Base-by-base conservation (phyloP, 2,888 invertebrate genomes). In the Monochamus alternatus region DNA sequence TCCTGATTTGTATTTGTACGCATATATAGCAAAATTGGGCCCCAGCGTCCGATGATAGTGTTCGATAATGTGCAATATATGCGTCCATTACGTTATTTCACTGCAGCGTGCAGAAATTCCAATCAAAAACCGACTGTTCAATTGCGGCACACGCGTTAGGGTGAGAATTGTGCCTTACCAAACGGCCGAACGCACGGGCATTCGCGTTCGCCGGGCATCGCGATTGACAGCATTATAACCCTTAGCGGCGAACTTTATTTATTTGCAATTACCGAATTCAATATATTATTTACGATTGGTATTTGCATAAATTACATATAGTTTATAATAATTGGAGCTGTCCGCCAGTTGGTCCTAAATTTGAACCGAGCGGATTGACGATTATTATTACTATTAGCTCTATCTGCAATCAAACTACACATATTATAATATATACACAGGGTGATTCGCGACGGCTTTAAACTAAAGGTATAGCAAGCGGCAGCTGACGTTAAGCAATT, bases 1-100 rank as follows among this genome's bases (percentile, higher is more conserved):
- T 79, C 78, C 80, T 82, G 79, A 81, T 82, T 82, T 79, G 77
- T 73, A 74, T 83, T 82, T 78, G 80, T 75, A 81, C 79, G 76
- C 80, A 78, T 80, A 79, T 79, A 81, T 75, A 72, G 76, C 78
- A 78, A 80, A 82, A 82, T 81, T 79, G 76, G 75, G 77, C 81
- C 81, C 76, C 74, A 75, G 76, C 66, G 77, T 74, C 75, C 79
- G 65, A 74, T 77, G 72, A 66, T 69, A 66, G 73, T 77, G 79
- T 80, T 80, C 80, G 79, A 81, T 80, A 78, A 77, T 80, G 79
- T 81, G 81, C 83, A 83, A 73, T 81, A 75, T 75, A 80, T 76
- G 71, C 75, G 77, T 63, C 76, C 81, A 81, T 75, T 71, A 70
- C 75, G 74, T 82, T 80, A 77, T 77, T 79, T 75, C 78, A 55